Percentiles rank a stretch among this genome's conserved stretches.
phyloP scores from a whole-genome alignment of 2,797 vertebrate species.

The Mormyrus hasselquistii region DNA sequence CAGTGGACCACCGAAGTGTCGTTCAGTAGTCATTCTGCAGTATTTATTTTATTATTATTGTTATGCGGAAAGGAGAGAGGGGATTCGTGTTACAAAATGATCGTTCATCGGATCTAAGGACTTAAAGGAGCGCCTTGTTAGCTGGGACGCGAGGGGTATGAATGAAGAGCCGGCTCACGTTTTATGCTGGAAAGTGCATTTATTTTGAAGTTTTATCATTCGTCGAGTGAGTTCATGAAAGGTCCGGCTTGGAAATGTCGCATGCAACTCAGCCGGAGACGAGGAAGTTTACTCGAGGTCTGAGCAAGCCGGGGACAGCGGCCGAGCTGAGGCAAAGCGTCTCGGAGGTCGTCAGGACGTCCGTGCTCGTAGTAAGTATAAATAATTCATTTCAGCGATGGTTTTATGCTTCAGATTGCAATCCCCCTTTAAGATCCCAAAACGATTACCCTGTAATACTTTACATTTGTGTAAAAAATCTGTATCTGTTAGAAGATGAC shows the following conservation, averaged over 20 bases:
- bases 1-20: neutral
- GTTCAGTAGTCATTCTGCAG: neutral
- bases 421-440: neutral
- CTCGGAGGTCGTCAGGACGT: constrained; percentile 88
- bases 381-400: neutral
- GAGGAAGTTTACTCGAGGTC: constrained; percentile 83
- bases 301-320: constrained; percentile 88
- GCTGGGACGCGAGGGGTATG: constrained; percentile 20
- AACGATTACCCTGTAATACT: neutral
- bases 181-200: constrained; percentile 18
- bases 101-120: constrained; percentile 34
- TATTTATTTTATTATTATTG: neutral
- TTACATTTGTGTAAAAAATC: neutral
- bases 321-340: constrained; percentile 91
- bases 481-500: neutral
- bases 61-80: constrained; percentile 12
- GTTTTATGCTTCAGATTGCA: neutral
- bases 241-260: constrained; percentile 44
- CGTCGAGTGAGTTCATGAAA: constrained; percentile 30
- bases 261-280: constrained; percentile 69
- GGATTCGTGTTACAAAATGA: constrained; percentile 29
- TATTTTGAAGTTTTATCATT: constrained; percentile 13
- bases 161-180: constrained; percentile 30
- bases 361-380: constrained; percentile 80
- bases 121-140: constrained; percentile 32